Conservation (phyloP, 2,113 vertebrate species). For the Gymnarchus niloticus region DNA sequence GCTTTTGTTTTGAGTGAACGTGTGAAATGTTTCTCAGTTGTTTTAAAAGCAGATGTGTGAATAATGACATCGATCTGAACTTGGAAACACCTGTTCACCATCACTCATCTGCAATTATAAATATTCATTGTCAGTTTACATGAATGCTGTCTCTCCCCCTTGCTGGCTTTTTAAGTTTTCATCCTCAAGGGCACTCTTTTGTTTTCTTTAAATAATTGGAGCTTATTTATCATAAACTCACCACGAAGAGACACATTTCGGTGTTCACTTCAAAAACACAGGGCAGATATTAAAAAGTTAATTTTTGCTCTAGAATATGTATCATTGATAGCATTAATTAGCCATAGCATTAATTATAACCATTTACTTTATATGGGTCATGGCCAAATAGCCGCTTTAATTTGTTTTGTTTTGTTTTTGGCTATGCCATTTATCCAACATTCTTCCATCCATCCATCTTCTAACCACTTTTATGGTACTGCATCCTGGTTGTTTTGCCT, state of each 20-base stretch:
- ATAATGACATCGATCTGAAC: neutral
- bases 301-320: neutral
- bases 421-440: neutral
- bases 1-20: neutral
- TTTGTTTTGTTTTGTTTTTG: too few relatives aligned
- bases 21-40: neutral
- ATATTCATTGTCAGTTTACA: constrained; percentile 20
- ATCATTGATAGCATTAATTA: neutral
- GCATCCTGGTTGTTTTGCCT: neutral
- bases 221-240: neutral
- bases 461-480: neutral
- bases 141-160: neutral
- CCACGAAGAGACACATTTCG: neutral
- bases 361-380: too few relatives aligned
- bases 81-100: constrained; percentile 22
- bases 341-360: too few relatives aligned
- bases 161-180: neutral
- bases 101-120: constrained; percentile 7
- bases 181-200: neutral
- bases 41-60: neutral
- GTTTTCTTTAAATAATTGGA: neutral
- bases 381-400: too few relatives aligned
- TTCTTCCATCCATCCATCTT: neutral
- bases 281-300: neutral
- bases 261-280: neutral